Conservation (phyloP, 2,113 vertebrate genomes). For the Laticauda colubrina region DNA sequence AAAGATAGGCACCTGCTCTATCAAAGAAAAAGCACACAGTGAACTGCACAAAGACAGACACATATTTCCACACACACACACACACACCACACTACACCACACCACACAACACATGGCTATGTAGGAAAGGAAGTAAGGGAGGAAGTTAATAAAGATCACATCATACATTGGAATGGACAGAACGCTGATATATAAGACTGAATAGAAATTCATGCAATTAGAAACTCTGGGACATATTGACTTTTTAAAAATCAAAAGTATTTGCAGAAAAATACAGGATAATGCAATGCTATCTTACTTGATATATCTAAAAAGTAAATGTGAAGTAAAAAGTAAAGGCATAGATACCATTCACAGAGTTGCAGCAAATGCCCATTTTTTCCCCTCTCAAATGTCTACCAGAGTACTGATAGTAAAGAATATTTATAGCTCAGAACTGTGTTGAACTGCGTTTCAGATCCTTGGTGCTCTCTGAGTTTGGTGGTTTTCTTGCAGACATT, state of each 20-base stretch:
- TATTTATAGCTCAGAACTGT: background rate
- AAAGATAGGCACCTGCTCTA: constrained; percentile 30
- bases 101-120: background rate
- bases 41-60: constrained; percentile 29
- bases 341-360: constrained; percentile 11
- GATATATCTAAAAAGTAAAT: background rate
- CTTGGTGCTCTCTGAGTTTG: background rate
- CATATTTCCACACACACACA: background rate
- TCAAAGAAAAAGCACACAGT: constrained; percentile 29
- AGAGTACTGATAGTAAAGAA: background rate
- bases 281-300: background rate
- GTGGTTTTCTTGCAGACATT: background rate
- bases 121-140: background rate
- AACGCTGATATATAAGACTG: background rate
- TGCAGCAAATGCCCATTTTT: background rate
- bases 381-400: background rate
- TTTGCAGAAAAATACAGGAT: background rate
- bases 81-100: background rate
- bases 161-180: background rate
- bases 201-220: background rate
- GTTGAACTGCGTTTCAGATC: background rate
- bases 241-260: background rate
- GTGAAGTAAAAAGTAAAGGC: background rate
- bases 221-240: background rate
- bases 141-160: background rate